phyloP scores from a whole-genome alignment of 2,113 vertebrate species.

The Paramisgurnus dabryanus region DNA sequence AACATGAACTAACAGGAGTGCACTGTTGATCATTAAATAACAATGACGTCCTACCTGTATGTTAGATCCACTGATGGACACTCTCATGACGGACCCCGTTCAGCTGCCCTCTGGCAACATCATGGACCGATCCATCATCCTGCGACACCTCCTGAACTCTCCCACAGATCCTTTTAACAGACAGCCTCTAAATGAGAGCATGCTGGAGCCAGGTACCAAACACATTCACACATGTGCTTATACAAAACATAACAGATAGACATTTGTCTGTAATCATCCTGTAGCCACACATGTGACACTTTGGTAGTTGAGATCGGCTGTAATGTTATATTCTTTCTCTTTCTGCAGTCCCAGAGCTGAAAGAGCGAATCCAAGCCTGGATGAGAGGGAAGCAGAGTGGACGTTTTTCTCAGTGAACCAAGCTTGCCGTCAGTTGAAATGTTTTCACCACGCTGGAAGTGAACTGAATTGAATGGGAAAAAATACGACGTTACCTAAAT shows the following conservation, averaged over 20 bases:
- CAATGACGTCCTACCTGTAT: conserved; percentile 21
- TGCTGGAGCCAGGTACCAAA: conserved; percentile 92
- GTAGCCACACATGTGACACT: background rate
- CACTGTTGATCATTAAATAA: conserved; percentile 1
- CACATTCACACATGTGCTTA: background rate
- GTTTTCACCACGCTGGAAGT: conserved; percentile 65
- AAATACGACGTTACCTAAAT: conserved; percentile 58
- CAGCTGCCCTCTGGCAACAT: conserved; percentile 93
- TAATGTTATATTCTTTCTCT: background rate
- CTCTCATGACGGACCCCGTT: conserved; percentile 95
- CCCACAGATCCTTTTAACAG: conserved; percentile 98
- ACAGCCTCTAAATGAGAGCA: conserved; percentile 93
- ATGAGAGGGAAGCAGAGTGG: conserved; percentile 94
- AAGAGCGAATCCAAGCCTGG: conserved; percentile 94
- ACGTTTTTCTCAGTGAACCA: conserved; percentile 70
- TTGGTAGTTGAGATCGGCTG: background rate
- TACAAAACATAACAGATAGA: too few relatives aligned
- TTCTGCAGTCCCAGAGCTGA: conserved; percentile 89
- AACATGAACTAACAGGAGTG: background rate
- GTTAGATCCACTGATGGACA: conserved; percentile 97
- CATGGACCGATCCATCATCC: conserved; percentile 96
- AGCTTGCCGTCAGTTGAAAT: conserved; percentile 62
- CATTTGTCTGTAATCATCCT: background rate
- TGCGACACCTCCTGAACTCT: conserved; percentile 95
- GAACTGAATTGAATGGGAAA: conserved; percentile 46